Conservation (phyloP, 2,797 vertebrate genomes). For the Percopsis omiscomaycus region DNA sequence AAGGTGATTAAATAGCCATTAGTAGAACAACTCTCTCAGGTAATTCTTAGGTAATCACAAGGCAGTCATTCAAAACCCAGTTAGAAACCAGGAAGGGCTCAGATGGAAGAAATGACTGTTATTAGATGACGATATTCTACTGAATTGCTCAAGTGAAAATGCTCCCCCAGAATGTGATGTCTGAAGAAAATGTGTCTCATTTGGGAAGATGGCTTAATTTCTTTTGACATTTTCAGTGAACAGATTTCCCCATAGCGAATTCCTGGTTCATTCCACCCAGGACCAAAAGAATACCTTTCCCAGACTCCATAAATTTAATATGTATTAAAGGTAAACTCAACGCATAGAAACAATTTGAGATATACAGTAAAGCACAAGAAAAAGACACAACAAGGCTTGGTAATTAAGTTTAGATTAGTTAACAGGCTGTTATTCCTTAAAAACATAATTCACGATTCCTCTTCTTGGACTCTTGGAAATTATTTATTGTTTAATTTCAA, state of each 20-base stretch:
- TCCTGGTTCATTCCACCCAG: conserved; percentile 6
- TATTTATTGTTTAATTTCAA: too few relatives aligned
- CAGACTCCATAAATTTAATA: too few relatives aligned
- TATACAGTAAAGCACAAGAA: too few relatives aligned
- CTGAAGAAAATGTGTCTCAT: conserved; percentile 58
- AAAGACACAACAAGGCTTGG: too few relatives aligned
- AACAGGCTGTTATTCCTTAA: too few relatives aligned
- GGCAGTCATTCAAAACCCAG: conserved; percentile 74
- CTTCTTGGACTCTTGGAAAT: too few relatives aligned
- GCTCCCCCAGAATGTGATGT: conserved; percentile 46
- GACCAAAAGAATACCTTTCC: neutral
- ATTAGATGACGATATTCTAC: conserved; percentile 75
- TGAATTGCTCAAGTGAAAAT: conserved; percentile 65
- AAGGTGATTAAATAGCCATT: conserved; percentile 82
- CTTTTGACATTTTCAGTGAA: conserved; percentile 39
- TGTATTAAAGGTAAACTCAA: too few relatives aligned
- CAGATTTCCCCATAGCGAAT: conserved; percentile 34
- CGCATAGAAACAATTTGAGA: too few relatives aligned
- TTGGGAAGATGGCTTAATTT: conserved; percentile 56
- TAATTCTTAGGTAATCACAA: conserved; percentile 79
- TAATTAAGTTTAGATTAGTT: too few relatives aligned
- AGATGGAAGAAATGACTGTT: conserved; percentile 67
- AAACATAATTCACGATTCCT: too few relatives aligned
- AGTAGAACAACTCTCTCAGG: conserved; percentile 72
- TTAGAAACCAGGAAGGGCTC: conserved; percentile 63